Evolutionary conservation across 2,113 vertebrate species (phyloP).

Genomic region (Aviceda subcristata): DNA sequence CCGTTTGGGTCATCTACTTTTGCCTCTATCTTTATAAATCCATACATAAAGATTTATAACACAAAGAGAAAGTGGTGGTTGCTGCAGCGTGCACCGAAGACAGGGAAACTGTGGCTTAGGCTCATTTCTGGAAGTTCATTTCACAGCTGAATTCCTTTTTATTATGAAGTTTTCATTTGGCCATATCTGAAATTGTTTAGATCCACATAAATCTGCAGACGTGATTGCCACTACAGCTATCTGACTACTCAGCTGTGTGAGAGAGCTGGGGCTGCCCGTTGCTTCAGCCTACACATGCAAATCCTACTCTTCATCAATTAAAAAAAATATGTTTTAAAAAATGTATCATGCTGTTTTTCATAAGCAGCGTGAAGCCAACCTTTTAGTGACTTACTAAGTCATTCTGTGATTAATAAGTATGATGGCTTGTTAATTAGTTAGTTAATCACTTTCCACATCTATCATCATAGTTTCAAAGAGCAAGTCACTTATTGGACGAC

Average conservation of each 20-base stretch:
- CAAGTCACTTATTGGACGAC: not conserved
- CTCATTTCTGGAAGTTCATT: slow-evolving; percentile 46
- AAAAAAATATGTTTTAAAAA: not conserved
- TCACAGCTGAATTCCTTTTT: slow-evolving; percentile 61
- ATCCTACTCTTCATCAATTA: not conserved
- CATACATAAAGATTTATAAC: not conserved
- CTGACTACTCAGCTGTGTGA: not conserved
- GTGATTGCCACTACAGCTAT: not conserved
- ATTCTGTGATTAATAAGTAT: slow-evolving; percentile 5
- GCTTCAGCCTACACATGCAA: not conserved
- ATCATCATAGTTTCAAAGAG: not conserved
- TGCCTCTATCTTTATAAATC: not conserved
- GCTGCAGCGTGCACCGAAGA: not conserved
- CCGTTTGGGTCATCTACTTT: not conserved
- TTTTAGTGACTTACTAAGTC: not conserved
- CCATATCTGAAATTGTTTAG: slow-evolving; percentile 35
- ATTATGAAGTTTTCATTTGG: slow-evolving; percentile 28
- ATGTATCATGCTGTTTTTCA: not conserved
- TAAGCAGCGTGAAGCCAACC: not conserved
- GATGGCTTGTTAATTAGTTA: slow-evolving; percentile 17
- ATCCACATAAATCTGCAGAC: slow-evolving; percentile 5
- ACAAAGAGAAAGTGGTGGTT: not conserved
- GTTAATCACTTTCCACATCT: slow-evolving; percentile 15
- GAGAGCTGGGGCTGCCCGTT: not conserved
- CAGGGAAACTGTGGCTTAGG: not conserved